Conservation (phyloP, 2,797 vertebrate species). For the Acomys russatus region DNA sequence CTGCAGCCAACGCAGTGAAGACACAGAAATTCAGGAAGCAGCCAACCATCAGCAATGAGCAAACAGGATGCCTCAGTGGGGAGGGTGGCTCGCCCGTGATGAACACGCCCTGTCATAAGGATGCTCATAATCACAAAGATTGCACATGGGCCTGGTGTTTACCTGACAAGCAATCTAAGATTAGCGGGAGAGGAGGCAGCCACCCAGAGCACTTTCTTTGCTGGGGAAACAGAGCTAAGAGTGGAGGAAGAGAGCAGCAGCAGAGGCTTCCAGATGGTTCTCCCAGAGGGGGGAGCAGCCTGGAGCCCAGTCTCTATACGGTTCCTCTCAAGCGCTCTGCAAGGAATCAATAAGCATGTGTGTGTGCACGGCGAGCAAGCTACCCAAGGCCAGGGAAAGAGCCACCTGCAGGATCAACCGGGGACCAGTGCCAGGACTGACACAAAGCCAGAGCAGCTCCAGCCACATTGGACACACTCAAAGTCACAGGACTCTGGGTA, state of each 20-base stretch:
- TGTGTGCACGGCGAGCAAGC: background rate
- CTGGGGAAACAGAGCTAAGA: background rate
- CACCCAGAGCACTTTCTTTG: background rate
- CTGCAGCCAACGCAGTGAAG: background rate
- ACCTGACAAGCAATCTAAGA: no score
- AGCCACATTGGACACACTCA: background rate
- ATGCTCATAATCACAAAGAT: no score
- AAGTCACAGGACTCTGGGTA: background rate
- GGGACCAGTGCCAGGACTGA: background rate
- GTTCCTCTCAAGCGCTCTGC: background rate
- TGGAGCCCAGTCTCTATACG: background rate
- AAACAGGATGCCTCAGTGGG: no score
- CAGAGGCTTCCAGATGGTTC: background rate
- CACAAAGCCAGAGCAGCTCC: background rate
- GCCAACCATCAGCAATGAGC: background rate
- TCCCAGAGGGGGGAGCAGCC: background rate
- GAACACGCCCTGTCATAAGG: no score
- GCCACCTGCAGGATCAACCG: background rate
- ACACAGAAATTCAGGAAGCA: background rate
- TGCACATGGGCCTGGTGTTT: no score
- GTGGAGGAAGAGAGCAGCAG: background rate
- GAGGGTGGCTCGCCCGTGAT: no score
- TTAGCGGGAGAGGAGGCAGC: background rate
- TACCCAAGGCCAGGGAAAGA: constrained; percentile 8
- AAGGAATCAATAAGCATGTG: background rate